Evolutionary conservation across 2,888 invertebrate species (phyloP), one percentile per base, ranked within the genome.

Genomic region (Latrodectus hesperus): DNA sequence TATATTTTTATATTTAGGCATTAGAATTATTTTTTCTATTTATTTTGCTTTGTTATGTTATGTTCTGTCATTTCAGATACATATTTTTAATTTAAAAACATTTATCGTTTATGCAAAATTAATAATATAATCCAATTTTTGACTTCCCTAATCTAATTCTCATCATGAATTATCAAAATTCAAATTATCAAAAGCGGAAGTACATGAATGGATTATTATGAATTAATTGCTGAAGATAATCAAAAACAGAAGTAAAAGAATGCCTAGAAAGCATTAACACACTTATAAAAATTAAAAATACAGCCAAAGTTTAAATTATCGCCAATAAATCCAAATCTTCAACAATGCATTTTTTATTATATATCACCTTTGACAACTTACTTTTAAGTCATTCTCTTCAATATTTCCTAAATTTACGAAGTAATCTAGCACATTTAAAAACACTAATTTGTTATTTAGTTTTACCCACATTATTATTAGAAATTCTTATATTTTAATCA

Each of bases 331-430:
- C 8, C 17, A n/a, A 11, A 6, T 51, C 52, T 51, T 14, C n/a
- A 16, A 77, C n/a, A 22, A 38, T 75, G 3, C n/a, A 10, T 22
- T 60, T 64, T 11, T 26, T 64, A 26, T n/a, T 9, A 38, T 38
- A 60, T 16, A 1, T 16, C 9, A 11, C 3, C 16, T 14, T 64
- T 64, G 17, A 76, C 0, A 55, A n/a, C 52, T 72, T 81, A 87
- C 86, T 72, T 87, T 81, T 22, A 87, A 38, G 60, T n/a, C 22
- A 52, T 77, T 65, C 3, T 87, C 81, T 53, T 87, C 60, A 51
- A 81, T 81, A 16, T 77, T 76, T n/a, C 86, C 86, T 38, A 87
- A 51, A 67, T 87, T 87, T 16, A 87, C 51, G 67, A 87, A 87
- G 51, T 77, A 77, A 55, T 81, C 73, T 9, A 49, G n/a, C 22